These are phyloP conservation scores for Chascanopsetta lugubris DNA, from an alignment of 2,113 vertebrate genomes.

Conservation along the genomic window DNA sequence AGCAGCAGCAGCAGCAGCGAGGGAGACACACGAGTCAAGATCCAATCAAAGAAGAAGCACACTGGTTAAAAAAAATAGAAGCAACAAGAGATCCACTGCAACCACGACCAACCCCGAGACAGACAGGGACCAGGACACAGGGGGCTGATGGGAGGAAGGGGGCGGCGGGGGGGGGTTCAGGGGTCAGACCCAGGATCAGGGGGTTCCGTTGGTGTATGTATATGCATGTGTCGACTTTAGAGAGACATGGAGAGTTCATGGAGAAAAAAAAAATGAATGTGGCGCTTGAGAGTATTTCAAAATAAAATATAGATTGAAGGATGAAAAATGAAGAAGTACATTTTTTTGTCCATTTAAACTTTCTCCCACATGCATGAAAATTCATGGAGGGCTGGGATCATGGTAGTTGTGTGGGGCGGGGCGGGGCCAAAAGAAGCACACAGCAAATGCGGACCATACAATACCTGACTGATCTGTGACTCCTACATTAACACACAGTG, in stretches of 20 bases:
- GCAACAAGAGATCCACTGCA: slow-evolving; percentile 74
- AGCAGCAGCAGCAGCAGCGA: slow-evolving; percentile 37
- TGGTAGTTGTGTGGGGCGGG: slow-evolving; percentile 43
- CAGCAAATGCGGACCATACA: slow-evolving; percentile 81
- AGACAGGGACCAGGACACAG: slow-evolving; percentile 66
- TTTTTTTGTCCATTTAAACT: slow-evolving; percentile 25
- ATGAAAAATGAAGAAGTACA: too few relatives aligned
- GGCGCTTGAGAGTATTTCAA: too few relatives aligned
- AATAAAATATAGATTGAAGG: too few relatives aligned
- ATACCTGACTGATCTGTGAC: slow-evolving; percentile 90
- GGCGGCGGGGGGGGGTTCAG: slow-evolving; percentile 20
- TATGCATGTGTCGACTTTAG: slow-evolving; percentile 57
- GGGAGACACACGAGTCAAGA: slow-evolving; percentile 38
- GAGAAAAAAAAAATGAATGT: too few relatives aligned
- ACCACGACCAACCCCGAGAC: slow-evolving; percentile 69
- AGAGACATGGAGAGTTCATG: slow-evolving; percentile 51
- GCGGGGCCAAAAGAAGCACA: slow-evolving; percentile 66
- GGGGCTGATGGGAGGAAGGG: slow-evolving; percentile 25
- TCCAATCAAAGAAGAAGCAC: slow-evolving; percentile 62
- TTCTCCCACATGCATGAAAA: slow-evolving; percentile 58
- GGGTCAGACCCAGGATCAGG: slow-evolving; percentile 44
- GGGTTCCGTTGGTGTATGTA: slow-evolving; percentile 57
- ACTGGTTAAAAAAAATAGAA: slow-evolving; percentile 74
- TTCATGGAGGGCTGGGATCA: slow-evolving; percentile 44
- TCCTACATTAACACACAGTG: slow-evolving; percentile 86